Base-by-base conservation (phyloP, 1,140 invertebrate genomes). In the Tetramorium alpestre region DNA sequence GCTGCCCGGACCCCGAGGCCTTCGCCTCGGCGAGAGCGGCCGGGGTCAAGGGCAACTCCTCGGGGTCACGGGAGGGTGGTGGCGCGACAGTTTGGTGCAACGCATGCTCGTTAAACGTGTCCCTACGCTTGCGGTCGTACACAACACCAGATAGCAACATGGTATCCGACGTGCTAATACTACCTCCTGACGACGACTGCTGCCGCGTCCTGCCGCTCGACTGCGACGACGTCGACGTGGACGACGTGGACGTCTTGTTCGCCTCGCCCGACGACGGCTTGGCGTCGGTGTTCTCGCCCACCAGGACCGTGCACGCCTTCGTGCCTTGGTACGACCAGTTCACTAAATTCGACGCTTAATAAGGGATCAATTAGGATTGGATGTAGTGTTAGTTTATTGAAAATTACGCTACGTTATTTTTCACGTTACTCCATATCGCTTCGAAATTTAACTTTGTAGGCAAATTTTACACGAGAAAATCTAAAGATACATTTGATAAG, bases 321-420 rank as follows among this genome's bases (percentile, higher is more conserved):
- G 97, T 96, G 80, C 96, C 97, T 93, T 97, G 97, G 94, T 98
- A 97, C 92, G 97, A 97, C 96, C 97, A 98, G 94, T 97, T 98
- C 87, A 98, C 96, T 90, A 98, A 96, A 93, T 97, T 98, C 86
- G 97, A 98, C 72, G 97, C 97, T 96, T 91, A 88, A 84, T 84
- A 33, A 75, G 69, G 54, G 28, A 75, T 75, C 51, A 82, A 82
- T 82, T 72, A 73, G 49, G 8, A 58, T 47, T 58, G 65, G 41
- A 28, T 3, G 67, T 38, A 38, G 41, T 33, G 80, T 84, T 73
- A 73, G 69, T 58, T 62, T 81, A 56, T n/a, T 6, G 5, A 11
- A 22, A 6, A 22, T 38, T 49, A 22, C 28, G 11, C n/a, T 73
- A 69, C 4, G 51, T 47, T 47, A 58, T 1, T 44, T 41, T 22